A percentile compares a stretch with the other conserved stretches of the same genome.
Conservation (phyloP, 1,140 invertebrate species). For the Antheraea pernyi region DNA sequence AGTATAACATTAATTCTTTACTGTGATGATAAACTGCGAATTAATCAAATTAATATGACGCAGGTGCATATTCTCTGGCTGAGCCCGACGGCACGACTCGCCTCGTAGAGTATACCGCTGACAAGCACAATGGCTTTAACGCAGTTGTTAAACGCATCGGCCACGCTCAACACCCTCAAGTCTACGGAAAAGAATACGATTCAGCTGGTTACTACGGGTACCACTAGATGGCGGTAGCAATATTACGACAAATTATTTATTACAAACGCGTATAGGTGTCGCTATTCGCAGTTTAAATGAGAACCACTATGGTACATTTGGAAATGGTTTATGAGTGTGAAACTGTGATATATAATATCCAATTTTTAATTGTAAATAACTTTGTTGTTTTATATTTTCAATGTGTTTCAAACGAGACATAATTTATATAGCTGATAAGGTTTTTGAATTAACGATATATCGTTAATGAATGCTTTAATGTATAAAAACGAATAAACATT, state of each 20-base stretch:
- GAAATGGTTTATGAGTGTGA: constrained; percentile 4
- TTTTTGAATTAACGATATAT: background rate
- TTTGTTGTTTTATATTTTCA: background rate
- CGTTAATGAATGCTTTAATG: background rate
- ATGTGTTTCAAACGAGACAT: background rate
- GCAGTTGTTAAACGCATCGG: constrained; percentile 78
- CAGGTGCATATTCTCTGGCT: constrained; percentile 79
- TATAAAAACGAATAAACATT: background rate
- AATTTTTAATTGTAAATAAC: background rate
- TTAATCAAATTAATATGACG: background rate
- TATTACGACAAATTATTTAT: constrained; percentile 9
- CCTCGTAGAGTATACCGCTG: constrained; percentile 80
- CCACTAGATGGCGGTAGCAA: constrained; percentile 56
- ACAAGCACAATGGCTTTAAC: constrained; percentile 77
- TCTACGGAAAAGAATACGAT: constrained; percentile 48
- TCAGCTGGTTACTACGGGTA: constrained; percentile 50
- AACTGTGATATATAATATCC: constrained; percentile 32
- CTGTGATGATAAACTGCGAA: no score
- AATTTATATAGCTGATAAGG: background rate
- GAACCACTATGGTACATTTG: background rate
- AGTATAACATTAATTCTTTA: no score
- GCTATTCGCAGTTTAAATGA: constrained; percentile 21
- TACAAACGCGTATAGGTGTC: constrained; percentile 28
- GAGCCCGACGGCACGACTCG: constrained; percentile 81
- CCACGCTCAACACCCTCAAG: constrained; percentile 74